Evolutionary conservation across 2,888 invertebrate genomes (phyloP).

Genomic region (Ophion ventricosus): DNA sequence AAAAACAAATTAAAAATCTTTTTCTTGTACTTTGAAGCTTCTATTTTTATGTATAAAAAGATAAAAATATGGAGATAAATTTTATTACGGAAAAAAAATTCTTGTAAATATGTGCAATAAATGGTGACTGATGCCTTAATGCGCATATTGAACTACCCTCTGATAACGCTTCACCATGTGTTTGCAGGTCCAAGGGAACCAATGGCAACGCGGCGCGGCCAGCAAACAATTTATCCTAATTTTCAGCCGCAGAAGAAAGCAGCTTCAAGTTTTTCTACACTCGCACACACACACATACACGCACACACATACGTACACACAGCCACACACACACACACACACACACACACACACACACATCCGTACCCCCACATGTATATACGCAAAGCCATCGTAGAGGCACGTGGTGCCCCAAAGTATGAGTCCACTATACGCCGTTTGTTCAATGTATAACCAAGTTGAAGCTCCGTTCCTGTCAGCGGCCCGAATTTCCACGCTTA

Average conservation of each 20-base stretch:
- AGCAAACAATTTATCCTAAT: slow-evolving; percentile 68
- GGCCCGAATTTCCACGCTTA: slow-evolving; percentile 14
- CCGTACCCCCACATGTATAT: not conserved
- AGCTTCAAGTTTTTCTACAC: slow-evolving; percentile 11
- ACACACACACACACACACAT: not conserved
- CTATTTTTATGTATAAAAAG: too few species aligned
- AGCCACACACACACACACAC: not conserved
- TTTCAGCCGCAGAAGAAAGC: not conserved
- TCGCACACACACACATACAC: not conserved
- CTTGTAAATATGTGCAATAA: too few species aligned
- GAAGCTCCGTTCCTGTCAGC: slow-evolving; percentile 27
- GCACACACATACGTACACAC: not conserved
- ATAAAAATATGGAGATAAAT: too few species aligned
- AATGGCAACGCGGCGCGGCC: slow-evolving; percentile 63
- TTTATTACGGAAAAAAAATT: too few species aligned
- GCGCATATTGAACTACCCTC: not conserved
- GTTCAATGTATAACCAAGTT: slow-evolving; percentile 4
- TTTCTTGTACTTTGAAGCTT: too few species aligned
- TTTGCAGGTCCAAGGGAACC: slow-evolving; percentile 21
- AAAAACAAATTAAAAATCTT: too few species aligned
- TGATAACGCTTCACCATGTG: slow-evolving; percentile 3
- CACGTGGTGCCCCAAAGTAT: not conserved
- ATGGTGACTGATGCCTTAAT: too few species aligned
- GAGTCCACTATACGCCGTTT: not conserved
- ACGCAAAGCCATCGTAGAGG: not conserved